A percentile compares a stretch with the other conserved stretches of the same genome.
Evolutionary conservation across 2,113 vertebrate species (phyloP).

Genomic region (Mustela lutreola): DNA sequence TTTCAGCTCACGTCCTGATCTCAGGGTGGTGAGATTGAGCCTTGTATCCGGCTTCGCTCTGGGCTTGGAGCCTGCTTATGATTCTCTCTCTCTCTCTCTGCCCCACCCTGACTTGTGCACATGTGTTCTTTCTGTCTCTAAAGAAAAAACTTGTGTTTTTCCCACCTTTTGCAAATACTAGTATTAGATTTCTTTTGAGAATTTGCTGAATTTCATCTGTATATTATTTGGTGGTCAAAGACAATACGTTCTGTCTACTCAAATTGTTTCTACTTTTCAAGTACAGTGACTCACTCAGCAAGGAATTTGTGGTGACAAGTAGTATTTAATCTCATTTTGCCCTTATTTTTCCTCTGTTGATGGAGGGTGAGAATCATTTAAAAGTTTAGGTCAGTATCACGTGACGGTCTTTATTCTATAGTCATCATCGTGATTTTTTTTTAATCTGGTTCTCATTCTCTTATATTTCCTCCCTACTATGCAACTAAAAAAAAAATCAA

Average conservation of each 20-base stretch:
- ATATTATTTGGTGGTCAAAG: background rate
- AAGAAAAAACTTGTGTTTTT: background rate
- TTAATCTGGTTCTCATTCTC: background rate
- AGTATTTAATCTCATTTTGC: background rate
- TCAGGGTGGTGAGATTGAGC: background rate
- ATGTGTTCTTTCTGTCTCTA: background rate
- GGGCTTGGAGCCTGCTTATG: background rate
- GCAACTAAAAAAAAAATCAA: background rate
- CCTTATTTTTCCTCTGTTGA: background rate
- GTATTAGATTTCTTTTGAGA: background rate
- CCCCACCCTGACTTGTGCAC: background rate
- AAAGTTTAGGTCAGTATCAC: background rate
- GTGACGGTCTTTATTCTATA: background rate
- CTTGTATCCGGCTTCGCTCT: background rate
- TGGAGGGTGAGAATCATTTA: background rate
- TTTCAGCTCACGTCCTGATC: background rate
- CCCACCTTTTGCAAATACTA: background rate
- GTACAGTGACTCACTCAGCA: background rate
- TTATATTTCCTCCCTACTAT: background rate
- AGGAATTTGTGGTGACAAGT: background rate
- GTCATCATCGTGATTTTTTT: background rate
- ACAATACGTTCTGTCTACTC: background rate
- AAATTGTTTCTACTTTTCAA: background rate
- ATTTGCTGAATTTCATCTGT: background rate
- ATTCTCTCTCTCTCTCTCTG: background rate